Percentiles rank a stretch among this genome's conserved stretches.
Evolutionary conservation across 2,888 invertebrate species (phyloP).

Genomic region (Mimumesa dahlbomi): DNA sequence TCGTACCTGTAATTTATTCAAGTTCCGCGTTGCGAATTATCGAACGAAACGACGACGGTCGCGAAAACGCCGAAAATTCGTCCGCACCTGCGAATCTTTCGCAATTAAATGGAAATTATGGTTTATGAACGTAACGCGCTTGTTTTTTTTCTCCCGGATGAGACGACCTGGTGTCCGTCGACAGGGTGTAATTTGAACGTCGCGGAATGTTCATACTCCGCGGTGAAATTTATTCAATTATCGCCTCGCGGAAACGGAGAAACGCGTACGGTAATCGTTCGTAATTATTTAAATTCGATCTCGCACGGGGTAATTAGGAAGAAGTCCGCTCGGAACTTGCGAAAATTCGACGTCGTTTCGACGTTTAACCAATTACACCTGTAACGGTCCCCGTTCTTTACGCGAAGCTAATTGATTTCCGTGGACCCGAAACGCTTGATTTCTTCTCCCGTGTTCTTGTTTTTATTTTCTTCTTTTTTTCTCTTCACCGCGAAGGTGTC

Average conservation of each 20-base stretch:
- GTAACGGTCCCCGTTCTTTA: too few relatives aligned
- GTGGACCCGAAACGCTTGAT: too few relatives aligned
- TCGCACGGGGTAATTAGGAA: background rate
- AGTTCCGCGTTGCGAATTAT: slow-evolving; percentile 15
- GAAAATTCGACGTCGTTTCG: too few relatives aligned
- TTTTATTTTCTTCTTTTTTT: too few relatives aligned
- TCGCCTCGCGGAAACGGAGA: slow-evolving; percentile 46
- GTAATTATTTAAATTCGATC: slow-evolving; percentile 18
- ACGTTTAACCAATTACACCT: too few relatives aligned
- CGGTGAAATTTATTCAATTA: slow-evolving; percentile 41
- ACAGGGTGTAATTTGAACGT: background rate
- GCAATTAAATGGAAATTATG: slow-evolving; percentile 24
- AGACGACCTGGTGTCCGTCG: background rate
- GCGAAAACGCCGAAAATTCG: slow-evolving; percentile 28
- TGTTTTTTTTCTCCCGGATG: background rate
- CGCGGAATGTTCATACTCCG: slow-evolving; percentile 1
- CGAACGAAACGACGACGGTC: slow-evolving; percentile 12
- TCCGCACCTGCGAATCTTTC: slow-evolving; percentile 9
- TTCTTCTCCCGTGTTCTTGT: too few relatives aligned
- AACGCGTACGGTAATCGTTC: slow-evolving; percentile 26
- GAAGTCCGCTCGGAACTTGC: too few relatives aligned
- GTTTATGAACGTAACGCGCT: slow-evolving; percentile 1
- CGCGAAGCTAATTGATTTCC: too few relatives aligned
- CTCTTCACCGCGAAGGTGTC: too few relatives aligned
- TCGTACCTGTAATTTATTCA: slow-evolving; percentile 35